These are phyloP conservation scores for Cephalopachus bancanus DNA, from an alignment of 2,797 vertebrate genomes.

Conservation along the genomic window DNA sequence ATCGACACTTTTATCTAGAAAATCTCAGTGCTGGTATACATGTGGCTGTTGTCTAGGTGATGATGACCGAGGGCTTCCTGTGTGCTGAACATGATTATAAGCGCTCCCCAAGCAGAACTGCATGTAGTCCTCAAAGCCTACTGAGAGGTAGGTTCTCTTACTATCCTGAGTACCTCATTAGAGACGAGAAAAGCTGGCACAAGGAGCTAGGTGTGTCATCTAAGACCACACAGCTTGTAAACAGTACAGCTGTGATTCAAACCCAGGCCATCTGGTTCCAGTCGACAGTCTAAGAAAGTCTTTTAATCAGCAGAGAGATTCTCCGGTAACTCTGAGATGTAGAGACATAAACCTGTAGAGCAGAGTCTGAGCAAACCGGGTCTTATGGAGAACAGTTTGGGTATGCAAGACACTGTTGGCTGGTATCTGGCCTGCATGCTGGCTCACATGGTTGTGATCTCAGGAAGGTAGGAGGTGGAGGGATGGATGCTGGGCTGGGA, in stretches of 20 bases:
- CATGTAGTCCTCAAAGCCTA: background rate
- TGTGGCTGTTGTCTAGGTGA: background rate
- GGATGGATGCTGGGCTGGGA: too few species aligned
- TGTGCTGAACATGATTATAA: background rate
- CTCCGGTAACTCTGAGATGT: background rate
- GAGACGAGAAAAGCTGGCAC: background rate
- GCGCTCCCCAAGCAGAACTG: background rate
- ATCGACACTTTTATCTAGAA: background rate
- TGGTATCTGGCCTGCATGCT: background rate
- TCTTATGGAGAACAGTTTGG: background rate
- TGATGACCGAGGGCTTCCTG: background rate
- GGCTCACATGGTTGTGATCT: background rate
- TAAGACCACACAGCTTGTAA: background rate
- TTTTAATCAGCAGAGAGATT: background rate
- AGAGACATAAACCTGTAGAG: background rate
- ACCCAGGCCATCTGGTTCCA: background rate
- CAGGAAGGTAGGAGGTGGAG: too few species aligned
- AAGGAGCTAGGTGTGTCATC: background rate
- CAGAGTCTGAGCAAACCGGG: background rate
- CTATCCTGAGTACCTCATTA: background rate
- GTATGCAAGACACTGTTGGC: background rate
- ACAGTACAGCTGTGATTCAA: background rate
- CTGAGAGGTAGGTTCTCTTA: background rate
- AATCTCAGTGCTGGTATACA: background rate
- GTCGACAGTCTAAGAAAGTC: background rate